A percentile compares a stretch with the other conserved stretches of the same genome.
Evolutionary conservation across 2,113 vertebrate species (phyloP).

Genomic region (Picathartes gymnocephalus): DNA sequence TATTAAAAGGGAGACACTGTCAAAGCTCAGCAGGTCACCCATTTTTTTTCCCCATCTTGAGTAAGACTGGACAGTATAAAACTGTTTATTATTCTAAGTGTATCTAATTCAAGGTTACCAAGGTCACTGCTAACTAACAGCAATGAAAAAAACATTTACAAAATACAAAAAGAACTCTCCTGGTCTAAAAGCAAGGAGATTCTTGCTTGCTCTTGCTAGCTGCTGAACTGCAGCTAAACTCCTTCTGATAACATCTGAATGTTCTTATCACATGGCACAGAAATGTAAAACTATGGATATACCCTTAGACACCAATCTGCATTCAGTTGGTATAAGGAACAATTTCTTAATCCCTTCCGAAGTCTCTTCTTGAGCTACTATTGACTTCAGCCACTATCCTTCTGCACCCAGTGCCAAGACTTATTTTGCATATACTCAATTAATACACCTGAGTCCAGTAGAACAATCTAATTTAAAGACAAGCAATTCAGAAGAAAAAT

Average conservation of each 20-base stretch:
- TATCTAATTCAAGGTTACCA: neutral
- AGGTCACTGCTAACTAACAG: neutral
- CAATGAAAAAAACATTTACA: neutral
- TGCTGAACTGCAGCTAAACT: neutral
- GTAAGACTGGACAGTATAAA: neutral
- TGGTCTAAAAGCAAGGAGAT: neutral
- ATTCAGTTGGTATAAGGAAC: neutral
- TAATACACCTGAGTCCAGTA: neutral
- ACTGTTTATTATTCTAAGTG: neutral
- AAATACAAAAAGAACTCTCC: neutral
- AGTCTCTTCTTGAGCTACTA: neutral
- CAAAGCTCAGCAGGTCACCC: neutral
- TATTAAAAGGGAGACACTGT: neutral
- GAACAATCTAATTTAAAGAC: neutral
- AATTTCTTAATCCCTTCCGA: neutral
- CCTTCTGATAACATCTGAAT: neutral
- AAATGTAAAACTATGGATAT: neutral
- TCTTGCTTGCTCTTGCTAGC: neutral
- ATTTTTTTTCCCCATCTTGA: fast-evolving
- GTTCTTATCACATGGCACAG: neutral
- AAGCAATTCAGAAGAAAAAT: neutral
- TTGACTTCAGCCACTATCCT: neutral
- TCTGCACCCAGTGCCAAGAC: neutral
- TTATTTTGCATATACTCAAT: neutral
- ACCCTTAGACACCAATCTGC: neutral